Conservation (phyloP, 1,140 invertebrate species). For the Sitobion miscanthi region DNA sequence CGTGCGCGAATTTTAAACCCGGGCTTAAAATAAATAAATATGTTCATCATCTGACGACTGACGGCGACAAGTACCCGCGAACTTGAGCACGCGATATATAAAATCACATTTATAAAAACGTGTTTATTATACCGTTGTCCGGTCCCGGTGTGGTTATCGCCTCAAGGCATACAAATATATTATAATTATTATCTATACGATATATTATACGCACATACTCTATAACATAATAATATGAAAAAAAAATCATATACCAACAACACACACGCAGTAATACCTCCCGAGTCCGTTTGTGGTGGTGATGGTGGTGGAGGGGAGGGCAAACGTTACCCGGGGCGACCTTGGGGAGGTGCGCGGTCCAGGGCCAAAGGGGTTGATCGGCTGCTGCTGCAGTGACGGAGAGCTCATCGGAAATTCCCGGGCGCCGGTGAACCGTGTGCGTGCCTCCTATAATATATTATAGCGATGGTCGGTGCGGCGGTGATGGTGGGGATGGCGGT, state of each 20-base stretch:
- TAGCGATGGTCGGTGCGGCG: neutral
- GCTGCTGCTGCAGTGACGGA: neutral
- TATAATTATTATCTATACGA: neutral
- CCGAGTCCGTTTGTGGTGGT: neutral
- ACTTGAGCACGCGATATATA: conserved; percentile 9
- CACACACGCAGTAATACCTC: neutral
- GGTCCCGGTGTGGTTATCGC: neutral
- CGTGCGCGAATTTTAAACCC: neutral
- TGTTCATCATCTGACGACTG: neutral
- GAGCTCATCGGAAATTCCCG: conserved; percentile 27
- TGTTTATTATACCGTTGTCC: neutral
- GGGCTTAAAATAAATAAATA: neutral
- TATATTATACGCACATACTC: neutral
- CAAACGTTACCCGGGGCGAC: neutral
- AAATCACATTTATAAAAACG: neutral
- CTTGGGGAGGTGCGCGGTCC: neutral
- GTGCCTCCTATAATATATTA: neutral
- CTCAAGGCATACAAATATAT: neutral
- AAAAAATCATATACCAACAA: conserved; percentile 3
- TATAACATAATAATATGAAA: neutral
- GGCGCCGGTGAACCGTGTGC: conserved; percentile 51
- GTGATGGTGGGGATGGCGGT: neutral
- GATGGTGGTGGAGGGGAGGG: neutral
- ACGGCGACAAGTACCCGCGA: neutral
- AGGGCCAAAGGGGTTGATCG: conserved; percentile 14